These are phyloP conservation scores for Danio tinwini DNA, from an alignment of 2,797 vertebrate genomes.

Conservation along the genomic window DNA sequence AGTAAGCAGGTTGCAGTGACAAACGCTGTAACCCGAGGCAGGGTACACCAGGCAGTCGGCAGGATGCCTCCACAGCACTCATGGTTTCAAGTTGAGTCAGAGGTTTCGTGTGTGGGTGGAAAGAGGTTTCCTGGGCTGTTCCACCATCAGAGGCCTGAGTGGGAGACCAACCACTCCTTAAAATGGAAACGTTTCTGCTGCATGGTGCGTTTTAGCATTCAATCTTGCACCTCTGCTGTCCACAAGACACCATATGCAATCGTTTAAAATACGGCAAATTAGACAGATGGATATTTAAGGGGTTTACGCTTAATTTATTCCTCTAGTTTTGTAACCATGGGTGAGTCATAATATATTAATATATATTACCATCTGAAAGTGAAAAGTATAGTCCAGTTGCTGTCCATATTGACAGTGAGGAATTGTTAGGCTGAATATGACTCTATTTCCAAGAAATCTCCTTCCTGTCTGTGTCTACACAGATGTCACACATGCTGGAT, in stretches of 20 bases:
- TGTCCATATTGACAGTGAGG: slow-evolving; percentile 8
- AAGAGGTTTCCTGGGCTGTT: slow-evolving; percentile 62
- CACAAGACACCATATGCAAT: slow-evolving; percentile 6
- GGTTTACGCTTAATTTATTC: slow-evolving; percentile 11
- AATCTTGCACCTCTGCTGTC: neutral
- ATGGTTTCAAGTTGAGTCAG: slow-evolving; percentile 61
- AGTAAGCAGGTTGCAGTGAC: neutral
- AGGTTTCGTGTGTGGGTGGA: slow-evolving; percentile 54
- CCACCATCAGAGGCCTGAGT: slow-evolving; percentile 54
- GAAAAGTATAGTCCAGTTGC: slow-evolving; percentile 5
- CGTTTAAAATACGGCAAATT: neutral
- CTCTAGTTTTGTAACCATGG: neutral
- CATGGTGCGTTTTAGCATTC: slow-evolving; percentile 30
- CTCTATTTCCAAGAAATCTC: slow-evolving; percentile 50
- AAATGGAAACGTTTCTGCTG: slow-evolving; percentile 62
- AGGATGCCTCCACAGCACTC: slow-evolving; percentile 52
- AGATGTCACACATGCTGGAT: slow-evolving; percentile 59
- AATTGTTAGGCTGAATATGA: slow-evolving; percentile 36
- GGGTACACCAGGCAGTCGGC: slow-evolving; percentile 34
- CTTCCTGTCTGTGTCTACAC: slow-evolving; percentile 38
- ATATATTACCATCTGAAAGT: neutral
- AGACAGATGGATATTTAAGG: neutral
- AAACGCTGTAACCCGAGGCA: slow-evolving; percentile 14
- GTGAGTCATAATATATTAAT: slow-evolving; percentile 17
- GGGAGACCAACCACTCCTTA: slow-evolving; percentile 54